phyloP scores from a whole-genome alignment of 2,113 vertebrate genomes.

The Serilophus lunatus region DNA sequence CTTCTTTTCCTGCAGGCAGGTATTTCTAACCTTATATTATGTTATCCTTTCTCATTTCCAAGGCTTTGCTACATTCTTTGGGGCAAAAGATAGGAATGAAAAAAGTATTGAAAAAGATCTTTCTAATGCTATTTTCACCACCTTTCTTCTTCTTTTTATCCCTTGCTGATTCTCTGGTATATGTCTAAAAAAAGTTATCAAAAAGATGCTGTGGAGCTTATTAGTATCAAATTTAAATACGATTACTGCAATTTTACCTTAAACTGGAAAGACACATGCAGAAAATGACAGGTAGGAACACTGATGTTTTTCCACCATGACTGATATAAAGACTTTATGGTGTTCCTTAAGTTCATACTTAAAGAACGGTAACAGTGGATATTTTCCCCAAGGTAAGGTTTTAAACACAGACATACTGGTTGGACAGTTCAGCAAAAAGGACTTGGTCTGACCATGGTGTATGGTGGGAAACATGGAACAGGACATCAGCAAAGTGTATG shows the following conservation, averaged over 20 bases:
- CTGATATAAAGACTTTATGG: background rate
- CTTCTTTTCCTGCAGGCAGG: background rate
- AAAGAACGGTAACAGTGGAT: background rate
- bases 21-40: background rate
- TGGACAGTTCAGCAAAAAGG: rapidly evolving
- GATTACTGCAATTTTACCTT: background rate
- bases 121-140: background rate
- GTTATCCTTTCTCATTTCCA: background rate
- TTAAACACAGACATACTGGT: background rate
- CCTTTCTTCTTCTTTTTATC: background rate
- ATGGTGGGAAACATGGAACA: background rate
- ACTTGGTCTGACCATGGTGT: background rate
- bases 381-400: background rate
- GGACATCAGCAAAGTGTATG: background rate
- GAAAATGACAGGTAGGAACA: background rate
- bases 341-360: background rate
- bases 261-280: background rate
- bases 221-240: background rate
- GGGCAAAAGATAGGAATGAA: background rate
- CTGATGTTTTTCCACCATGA: background rate
- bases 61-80: background rate
- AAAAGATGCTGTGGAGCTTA: background rate
- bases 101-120: background rate
- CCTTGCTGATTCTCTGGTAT: background rate
- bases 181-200: background rate